Evolutionary conservation across 2,797 vertebrate species (phyloP).

Genomic region (Ciconia nigra): DNA sequence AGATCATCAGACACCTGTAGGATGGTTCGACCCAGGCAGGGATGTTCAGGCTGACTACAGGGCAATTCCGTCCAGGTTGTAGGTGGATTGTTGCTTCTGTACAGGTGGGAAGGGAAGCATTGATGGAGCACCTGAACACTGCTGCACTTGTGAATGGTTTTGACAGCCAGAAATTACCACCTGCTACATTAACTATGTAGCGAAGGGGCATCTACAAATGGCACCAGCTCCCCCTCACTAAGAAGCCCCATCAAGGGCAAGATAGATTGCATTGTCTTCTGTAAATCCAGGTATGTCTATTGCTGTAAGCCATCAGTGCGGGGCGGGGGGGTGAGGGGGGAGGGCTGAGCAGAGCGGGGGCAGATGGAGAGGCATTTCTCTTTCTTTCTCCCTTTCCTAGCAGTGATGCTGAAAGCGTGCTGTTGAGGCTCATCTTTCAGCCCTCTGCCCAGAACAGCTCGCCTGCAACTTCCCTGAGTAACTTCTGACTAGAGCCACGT

Average conservation of each 20-base stretch:
- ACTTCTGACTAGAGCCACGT: neutral
- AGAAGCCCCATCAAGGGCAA: neutral
- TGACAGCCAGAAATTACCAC: neutral
- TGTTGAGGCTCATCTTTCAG: neutral
- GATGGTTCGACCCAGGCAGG: neutral
- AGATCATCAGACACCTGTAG: neutral
- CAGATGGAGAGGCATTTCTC: neutral
- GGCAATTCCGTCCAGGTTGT: neutral
- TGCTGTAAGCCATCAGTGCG: neutral
- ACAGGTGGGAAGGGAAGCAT: neutral
- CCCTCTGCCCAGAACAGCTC: neutral
- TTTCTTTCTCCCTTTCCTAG: neutral
- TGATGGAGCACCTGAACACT: neutral
- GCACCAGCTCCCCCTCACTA: neutral
- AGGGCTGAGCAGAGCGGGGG: too few species aligned
- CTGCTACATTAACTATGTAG: neutral
- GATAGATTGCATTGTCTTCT: neutral
- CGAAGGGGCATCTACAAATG: neutral
- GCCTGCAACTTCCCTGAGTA: neutral
- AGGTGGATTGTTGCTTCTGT: too few species aligned
- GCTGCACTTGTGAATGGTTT: neutral
- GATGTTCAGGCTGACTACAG: neutral
- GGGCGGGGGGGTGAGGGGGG: fast-evolving
- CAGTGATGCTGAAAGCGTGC: neutral
- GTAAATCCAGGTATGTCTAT: neutral